Evolutionary conservation across 2,888 invertebrate genomes (phyloP).

Genomic region (Clunio marinus): DNA sequence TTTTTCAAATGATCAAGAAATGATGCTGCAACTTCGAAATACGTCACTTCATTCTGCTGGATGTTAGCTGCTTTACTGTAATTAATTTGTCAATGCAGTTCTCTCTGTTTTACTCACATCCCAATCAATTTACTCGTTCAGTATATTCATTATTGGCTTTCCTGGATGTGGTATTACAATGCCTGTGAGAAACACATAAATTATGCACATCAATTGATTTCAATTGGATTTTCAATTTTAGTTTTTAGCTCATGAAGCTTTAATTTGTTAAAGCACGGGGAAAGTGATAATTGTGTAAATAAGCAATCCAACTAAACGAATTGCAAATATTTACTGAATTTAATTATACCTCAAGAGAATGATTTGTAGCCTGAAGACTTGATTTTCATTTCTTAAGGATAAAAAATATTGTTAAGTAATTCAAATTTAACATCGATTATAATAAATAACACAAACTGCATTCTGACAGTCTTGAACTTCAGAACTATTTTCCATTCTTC

Average conservation of each 20-base stretch:
- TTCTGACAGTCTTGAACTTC: too few species aligned
- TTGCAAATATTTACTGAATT: conserved; percentile 2
- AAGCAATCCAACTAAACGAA: not conserved
- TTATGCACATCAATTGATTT: conserved; percentile 15
- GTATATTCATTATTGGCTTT: conserved; percentile 12
- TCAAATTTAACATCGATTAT: too few species aligned
- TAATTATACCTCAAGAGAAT: too few species aligned
- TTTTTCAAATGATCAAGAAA: too few species aligned
- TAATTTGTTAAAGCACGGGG: not conserved
- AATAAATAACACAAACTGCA: too few species aligned
- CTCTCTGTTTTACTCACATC: not conserved
- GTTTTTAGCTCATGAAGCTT: too few species aligned
- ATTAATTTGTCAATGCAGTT: conserved; percentile 32
- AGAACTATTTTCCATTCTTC: too few species aligned
- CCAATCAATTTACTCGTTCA: not conserved
- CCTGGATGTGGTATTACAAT: not conserved
- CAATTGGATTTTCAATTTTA: conserved; percentile 12
- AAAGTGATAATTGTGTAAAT: not conserved
- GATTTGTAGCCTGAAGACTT: conserved; percentile 7
- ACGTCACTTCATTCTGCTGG: too few species aligned
- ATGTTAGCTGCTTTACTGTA: conserved; percentile 4
- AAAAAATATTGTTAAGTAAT: too few species aligned
- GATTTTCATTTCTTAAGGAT: too few species aligned
- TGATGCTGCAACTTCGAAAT: too few species aligned
- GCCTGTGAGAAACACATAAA: conserved; percentile 19